Base-by-base conservation (phyloP, 2,113 vertebrate species). In the Oncorhynchus kisutch region DNA sequence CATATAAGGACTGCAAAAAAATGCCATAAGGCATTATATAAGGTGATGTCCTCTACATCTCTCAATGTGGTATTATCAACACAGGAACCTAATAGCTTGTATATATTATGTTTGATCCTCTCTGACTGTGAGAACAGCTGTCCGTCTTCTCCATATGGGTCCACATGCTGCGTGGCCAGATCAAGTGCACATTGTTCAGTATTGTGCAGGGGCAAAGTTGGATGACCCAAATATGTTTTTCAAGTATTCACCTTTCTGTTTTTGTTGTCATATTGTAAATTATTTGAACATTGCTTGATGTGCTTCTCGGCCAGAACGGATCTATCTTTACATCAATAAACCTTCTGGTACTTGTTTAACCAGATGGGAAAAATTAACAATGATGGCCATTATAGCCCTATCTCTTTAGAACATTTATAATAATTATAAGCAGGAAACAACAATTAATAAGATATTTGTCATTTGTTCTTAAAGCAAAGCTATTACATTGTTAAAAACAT, bases 341-440 rank as follows among this genome's bases (percentile, higher is more conserved):
- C 85, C 84, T 16, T 29, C 73, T 87, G 62, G 20, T 39, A 57
- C 48, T 67, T 87, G 75, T 90, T 85, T 86, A 77, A 82, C 82
- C 90, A 91, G 88, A 85, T 90, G 90, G 82, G 81, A 87, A 22
- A 87, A 81, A 73, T 69, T 80, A 89, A 92, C 78, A 91, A 91
- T 88, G 72, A 91, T 82, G 86, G 81, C 76, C 71, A 86, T 90
- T 22, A 34, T 4, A 27, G n/a, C 48, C 16, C 24, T 22, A 29
- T 29, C 65, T 18, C 16, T 54, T 4, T 18, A 54, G 4, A 14
- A 18, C 51, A 54, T 51, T 14, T 51, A 3, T 3, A 51, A 39
- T 39, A 39, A 51, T 51, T 51, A 16, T 16, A 51, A 51, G 12
- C 39, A 51, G 14, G 49, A 51, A 51, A 51, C 49, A 16, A 16